phyloP scores from a whole-genome alignment of 2,113 vertebrate species.

The Hemiscyllium ocellatum region DNA sequence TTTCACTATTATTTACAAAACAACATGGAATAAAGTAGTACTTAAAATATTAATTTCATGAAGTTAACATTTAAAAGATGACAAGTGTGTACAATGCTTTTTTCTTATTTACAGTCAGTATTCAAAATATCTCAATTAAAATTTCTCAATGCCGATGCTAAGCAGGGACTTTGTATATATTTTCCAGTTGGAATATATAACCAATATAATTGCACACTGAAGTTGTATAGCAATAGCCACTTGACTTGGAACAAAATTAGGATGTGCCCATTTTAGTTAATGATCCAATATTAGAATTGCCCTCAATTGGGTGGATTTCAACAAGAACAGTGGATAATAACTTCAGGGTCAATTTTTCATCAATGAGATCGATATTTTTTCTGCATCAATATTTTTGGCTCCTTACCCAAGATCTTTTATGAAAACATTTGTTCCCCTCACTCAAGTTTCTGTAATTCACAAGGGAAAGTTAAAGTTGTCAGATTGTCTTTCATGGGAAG shows the following conservation, averaged over 20 bases:
- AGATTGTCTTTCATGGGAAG: not conserved
- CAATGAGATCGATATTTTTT: not conserved
- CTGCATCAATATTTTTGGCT: not conserved
- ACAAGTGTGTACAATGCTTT: not conserved
- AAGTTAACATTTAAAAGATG: not conserved
- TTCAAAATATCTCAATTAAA: not conserved
- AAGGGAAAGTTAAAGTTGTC: not conserved
- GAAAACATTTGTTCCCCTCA: not conserved
- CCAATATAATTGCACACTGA: not conserved
- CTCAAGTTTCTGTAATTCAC: not conserved
- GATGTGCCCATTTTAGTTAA: not conserved
- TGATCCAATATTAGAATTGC: not conserved
- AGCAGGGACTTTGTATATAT: not conserved
- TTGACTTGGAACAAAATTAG: not conserved
- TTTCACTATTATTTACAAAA: not conserved
- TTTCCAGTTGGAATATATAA: not conserved
- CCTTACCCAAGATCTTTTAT: not conserved
- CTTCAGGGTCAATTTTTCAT: not conserved
- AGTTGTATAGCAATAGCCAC: not conserved
- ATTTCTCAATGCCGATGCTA: not conserved
- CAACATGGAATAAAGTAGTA: not conserved
- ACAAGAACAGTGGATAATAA: not conserved
- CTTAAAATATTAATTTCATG: not conserved
- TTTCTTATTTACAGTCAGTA: not conserved
- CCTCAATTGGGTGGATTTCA: not conserved